phyloP scores from a whole-genome alignment of 1,140 invertebrate genomes.

The Drosophila kepulauana region DNA sequence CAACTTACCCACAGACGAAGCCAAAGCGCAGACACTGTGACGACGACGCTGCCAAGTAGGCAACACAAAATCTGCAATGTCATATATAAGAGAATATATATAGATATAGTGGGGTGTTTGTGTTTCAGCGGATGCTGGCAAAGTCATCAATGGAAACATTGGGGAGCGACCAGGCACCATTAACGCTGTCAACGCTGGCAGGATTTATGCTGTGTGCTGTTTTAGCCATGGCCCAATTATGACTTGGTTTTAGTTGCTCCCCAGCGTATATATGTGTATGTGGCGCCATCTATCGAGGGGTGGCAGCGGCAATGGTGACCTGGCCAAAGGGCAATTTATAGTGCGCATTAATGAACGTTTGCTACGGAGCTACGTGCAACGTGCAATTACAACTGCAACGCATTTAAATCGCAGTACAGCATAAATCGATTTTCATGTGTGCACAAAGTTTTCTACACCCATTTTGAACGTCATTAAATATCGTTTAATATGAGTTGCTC shows the following conservation, averaged over 20 bases:
- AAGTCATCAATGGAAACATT: conserved; percentile 26
- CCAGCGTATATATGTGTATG: conserved; percentile 1
- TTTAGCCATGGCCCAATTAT: conserved; percentile 61
- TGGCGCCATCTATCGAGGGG: conserved; percentile 22
- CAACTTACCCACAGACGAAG: neutral
- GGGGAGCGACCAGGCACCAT: conserved; percentile 34
- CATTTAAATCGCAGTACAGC: conserved; percentile 15
- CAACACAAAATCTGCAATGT: conserved; percentile 33
- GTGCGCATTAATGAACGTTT: conserved; percentile 32
- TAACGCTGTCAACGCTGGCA: conserved; percentile 46
- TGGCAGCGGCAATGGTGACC: neutral
- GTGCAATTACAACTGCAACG: conserved; percentile 31
- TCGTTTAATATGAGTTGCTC: conserved; percentile 8
- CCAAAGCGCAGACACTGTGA: conserved; percentile 17
- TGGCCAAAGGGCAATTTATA: conserved; percentile 24
- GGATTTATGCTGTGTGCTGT: conserved; percentile 60
- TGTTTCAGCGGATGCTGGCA: conserved; percentile 17
- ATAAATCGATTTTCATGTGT: conserved; percentile 28
- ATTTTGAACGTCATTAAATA: conserved; percentile 11
- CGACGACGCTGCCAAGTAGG: conserved; percentile 48
- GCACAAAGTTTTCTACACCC: neutral
- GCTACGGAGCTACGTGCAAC: conserved; percentile 6
- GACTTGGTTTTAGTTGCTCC: conserved; percentile 16
- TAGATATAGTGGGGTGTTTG: neutral
- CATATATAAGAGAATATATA: neutral